phyloP scores from a whole-genome alignment of 2,113 vertebrate genomes.

The Cavia aperea region DNA sequence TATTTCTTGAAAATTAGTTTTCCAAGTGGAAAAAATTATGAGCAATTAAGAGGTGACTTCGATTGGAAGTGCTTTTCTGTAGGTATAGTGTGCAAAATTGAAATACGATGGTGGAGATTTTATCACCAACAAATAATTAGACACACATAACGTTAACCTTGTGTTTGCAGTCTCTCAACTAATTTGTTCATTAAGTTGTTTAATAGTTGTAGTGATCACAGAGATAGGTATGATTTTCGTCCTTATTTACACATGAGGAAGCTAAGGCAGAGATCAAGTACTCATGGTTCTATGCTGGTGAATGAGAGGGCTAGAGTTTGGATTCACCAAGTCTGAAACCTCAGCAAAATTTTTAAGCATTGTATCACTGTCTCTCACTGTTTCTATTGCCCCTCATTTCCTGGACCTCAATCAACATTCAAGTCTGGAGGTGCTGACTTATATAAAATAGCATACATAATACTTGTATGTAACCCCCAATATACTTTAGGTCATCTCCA shows the following conservation, averaged over 20 bases:
- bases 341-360: not conserved
- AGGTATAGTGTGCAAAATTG: not conserved
- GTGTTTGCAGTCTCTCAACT: not conserved
- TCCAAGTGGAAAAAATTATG: conserved; percentile 39
- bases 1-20: not conserved
- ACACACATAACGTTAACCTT: not conserved
- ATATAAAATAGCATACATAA: not conserved
- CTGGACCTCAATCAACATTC: not conserved
- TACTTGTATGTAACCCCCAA: not conserved
- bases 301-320: not conserved
- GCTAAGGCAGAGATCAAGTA: not conserved
- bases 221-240: not conserved
- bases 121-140: not conserved
- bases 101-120: conserved; percentile 34
- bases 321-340: not conserved
- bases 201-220: not conserved
- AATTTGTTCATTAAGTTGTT: not conserved
- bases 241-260: not conserved
- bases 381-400: not conserved
- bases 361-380: not conserved
- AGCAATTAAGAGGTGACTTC: conserved; percentile 30
- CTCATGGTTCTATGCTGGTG: not conserved
- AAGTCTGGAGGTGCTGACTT: not conserved
- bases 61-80: conserved; percentile 7
- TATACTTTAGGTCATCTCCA: not conserved